Percentiles rank a stretch among this genome's conserved stretches.
phyloP scores from a whole-genome alignment of 2,113 vertebrate genomes.

The Macrotis lagotis region DNA sequence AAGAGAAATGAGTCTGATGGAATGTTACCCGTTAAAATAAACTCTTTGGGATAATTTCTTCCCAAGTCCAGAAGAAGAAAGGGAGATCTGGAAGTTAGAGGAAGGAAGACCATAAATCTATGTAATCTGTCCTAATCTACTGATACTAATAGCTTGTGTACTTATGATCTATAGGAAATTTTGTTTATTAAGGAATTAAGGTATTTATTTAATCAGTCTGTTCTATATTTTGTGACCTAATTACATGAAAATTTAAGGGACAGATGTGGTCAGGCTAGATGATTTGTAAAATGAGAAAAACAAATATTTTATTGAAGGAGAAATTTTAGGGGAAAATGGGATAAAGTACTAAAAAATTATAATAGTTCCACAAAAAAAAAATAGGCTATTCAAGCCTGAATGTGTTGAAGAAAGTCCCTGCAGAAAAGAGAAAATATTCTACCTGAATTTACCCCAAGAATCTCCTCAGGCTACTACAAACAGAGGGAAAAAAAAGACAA shows the following conservation, averaged over 20 bases:
- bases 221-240: constrained; percentile 15
- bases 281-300: constrained; percentile 29
- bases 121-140: not conserved
- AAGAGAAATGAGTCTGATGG: not conserved
- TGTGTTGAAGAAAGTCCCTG: constrained; percentile 17
- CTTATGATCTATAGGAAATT: not conserved
- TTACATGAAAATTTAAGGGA: constrained; percentile 32
- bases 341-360: constrained; percentile 36
- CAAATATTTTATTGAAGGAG: not conserved
- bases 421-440: constrained; percentile 20
- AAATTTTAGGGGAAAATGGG: not conserved
- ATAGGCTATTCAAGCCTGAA: constrained; percentile 14
- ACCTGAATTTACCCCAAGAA: not conserved
- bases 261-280: constrained; percentile 14
- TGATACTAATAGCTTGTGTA: not conserved
- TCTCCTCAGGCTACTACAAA: constrained; percentile 18
- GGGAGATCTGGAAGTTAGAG: not conserved
- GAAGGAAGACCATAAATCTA: not conserved
- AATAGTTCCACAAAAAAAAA: constrained; percentile 30
- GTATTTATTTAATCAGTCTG: not conserved
- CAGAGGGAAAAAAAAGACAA: constrained; percentile 11
- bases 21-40: not conserved
- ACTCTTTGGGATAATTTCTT: not conserved
- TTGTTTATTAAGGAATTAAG: not conserved
- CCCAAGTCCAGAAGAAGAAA: not conserved